Evolutionary conservation across 64 coral and sea anemone genomes (phyloP).

Genomic region (Orbicella faveolata): DNA sequence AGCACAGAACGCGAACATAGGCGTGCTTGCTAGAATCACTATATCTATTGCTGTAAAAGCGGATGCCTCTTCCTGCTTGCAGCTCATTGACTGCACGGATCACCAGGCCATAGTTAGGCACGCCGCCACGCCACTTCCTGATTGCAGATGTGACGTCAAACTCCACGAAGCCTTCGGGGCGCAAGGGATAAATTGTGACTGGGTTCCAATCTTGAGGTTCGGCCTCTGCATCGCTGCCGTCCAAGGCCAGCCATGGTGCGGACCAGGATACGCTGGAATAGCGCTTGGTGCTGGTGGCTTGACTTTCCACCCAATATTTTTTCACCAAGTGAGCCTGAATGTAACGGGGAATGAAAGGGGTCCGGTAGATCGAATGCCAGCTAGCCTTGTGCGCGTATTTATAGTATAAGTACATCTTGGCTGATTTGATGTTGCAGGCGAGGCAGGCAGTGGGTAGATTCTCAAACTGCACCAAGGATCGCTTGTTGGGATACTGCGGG

Average conservation of each 20-base stretch:
- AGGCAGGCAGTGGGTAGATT: background rate
- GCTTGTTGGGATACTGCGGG: slow-evolving; percentile 59
- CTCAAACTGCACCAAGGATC: slow-evolving; percentile 73
- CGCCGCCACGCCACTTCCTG: slow-evolving; percentile 26
- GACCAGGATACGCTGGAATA: slow-evolving; percentile 16
- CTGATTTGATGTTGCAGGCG: background rate
- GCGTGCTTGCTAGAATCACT: background rate
- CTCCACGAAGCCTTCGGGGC: slow-evolving; percentile 67
- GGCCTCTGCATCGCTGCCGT: slow-evolving; percentile 44
- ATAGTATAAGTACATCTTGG: slow-evolving; percentile 52
- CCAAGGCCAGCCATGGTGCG: slow-evolving; percentile 27
- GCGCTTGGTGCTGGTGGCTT: slow-evolving; percentile 37
- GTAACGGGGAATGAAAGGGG: slow-evolving; percentile 26
- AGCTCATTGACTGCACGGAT: slow-evolving; percentile 41
- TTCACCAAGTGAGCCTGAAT: slow-evolving; percentile 20
- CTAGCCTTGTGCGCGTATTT: slow-evolving; percentile 44
- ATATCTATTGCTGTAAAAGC: slow-evolving; percentile 41
- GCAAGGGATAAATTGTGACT: slow-evolving; percentile 39
- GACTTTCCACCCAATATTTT: slow-evolving; percentile 35
- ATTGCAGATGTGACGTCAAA: slow-evolving; percentile 71
- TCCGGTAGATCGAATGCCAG: background rate
- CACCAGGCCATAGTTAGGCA: slow-evolving; percentile 32
- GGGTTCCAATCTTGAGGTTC: slow-evolving; percentile 6
- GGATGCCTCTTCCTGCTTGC: slow-evolving; percentile 3
- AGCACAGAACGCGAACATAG: slow-evolving; percentile 24